Conservation (phyloP, 2,113 vertebrate genomes). For the Siphamia tubifer region DNA sequence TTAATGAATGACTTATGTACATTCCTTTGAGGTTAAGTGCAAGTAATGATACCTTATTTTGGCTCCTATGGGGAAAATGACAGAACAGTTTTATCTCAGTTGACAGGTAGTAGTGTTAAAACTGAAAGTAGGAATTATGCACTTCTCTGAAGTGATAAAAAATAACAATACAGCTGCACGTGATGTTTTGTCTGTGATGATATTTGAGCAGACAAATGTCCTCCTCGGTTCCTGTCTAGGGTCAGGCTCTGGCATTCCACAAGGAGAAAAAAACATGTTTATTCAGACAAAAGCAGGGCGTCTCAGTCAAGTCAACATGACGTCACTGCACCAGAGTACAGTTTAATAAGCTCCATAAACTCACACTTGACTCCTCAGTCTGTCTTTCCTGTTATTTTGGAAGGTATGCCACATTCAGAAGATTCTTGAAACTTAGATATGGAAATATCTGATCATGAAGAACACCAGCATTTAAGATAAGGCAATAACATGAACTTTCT, state of each 20-base stretch:
- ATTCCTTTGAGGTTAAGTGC: constrained; percentile 11
- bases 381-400: constrained; percentile 13
- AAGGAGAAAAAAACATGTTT: constrained; percentile 50
- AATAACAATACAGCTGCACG: constrained; percentile 23
- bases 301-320: constrained; percentile 29
- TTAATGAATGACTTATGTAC: constrained; percentile 49
- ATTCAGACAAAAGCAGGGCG: constrained; percentile 44
- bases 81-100: constrained; percentile 39
- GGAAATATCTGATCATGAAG: constrained; percentile 47
- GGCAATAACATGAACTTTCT: not conserved
- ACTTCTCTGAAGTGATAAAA: constrained; percentile 25
- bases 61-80: not conserved
- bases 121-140: constrained; percentile 40
- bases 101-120: constrained; percentile 29
- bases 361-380: not conserved
- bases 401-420: not conserved
- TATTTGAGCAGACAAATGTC: constrained; percentile 48
- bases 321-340: constrained; percentile 29
- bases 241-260: constrained; percentile 57
- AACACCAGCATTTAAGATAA: not conserved
- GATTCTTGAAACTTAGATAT: not conserved
- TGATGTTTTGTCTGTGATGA: constrained; percentile 60
- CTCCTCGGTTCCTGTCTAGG: constrained; percentile 59
- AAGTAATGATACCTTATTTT: constrained; percentile 52
- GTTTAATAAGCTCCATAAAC: constrained; percentile 50